These are phyloP conservation scores for Drosophila willistoni DNA, from an alignment of 1,140 invertebrate species.

Conservation along the genomic window DNA sequence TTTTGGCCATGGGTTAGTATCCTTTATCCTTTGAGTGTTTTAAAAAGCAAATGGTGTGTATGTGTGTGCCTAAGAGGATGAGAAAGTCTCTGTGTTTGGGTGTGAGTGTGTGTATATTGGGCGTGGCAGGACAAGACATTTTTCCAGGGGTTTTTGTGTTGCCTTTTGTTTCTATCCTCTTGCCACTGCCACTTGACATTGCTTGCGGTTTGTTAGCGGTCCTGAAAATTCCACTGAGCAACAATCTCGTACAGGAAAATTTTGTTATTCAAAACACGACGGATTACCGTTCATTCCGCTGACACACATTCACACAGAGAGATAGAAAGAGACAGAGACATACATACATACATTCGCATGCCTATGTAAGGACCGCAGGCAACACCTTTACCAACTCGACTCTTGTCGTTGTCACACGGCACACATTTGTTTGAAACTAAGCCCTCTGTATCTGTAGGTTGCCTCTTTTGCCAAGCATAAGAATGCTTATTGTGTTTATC, in stretches of 20 bases:
- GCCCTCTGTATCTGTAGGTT: conserved; percentile 54
- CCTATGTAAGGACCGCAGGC: conserved; percentile 57
- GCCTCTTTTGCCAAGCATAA: conserved; percentile 67
- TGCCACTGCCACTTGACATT: conserved; percentile 68
- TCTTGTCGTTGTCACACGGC: conserved; percentile 68
- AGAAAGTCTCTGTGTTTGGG: background rate
- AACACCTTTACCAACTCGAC: conserved; percentile 50
- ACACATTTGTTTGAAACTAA: conserved; percentile 79
- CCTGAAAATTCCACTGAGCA: conserved; percentile 65
- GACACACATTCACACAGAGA: conserved; percentile 47
- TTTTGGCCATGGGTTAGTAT: conserved; percentile 41
- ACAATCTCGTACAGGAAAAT: conserved; percentile 72
- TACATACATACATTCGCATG: conserved; percentile 19
- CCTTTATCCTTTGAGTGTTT: conserved; percentile 74
- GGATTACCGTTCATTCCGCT: conserved; percentile 80
- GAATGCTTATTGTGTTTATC: conserved; percentile 76
- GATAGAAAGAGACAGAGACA: background rate
- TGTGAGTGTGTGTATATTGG: conserved; percentile 38
- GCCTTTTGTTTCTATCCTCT: conserved; percentile 56
- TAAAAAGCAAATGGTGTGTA: conserved; percentile 48
- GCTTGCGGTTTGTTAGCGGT: conserved; percentile 77
- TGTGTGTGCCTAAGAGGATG: conserved; percentile 14
- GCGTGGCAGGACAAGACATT: conserved; percentile 57
- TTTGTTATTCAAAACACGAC: conserved; percentile 82
- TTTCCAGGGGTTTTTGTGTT: conserved; percentile 28